Evolutionary conservation across 2,888 invertebrate genomes (phyloP), one percentile per base, ranked within the genome.

Genomic region (Eupithecia exiguata): DNA sequence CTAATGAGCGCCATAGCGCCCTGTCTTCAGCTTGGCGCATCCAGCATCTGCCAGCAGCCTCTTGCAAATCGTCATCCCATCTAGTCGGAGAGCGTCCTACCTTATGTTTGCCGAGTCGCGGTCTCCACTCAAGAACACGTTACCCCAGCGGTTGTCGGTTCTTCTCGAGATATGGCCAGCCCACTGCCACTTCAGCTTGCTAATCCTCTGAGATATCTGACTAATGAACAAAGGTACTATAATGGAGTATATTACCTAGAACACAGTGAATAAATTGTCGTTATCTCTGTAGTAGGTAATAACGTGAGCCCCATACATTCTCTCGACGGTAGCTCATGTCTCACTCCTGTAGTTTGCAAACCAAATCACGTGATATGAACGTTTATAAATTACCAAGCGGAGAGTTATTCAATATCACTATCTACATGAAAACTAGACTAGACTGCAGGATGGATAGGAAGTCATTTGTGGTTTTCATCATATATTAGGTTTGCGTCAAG

Each of bases 301-400:
- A 85, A 87, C 80, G 83, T 84, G 83, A 81, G 81, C 82, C 83
- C 83, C 87, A 86, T 86, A 87, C 85, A 86, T 87, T 85, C 78
- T 80, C 78, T 77, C 75, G 89, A 88, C 87, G 86, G 83, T 74
- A 78, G 83, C 83, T 86, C 88, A 84, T 89, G 88, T 85, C 87
- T 88, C 87, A 85, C 85, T 80, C n/a, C 77, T 58, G 81, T 80
- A 83, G 84, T 89, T 89, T 84, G 88, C 88, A 87, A 90, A 89
- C 88, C 89, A 89, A 91, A 90, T 90, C 88, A 88, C 84, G 86
- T 84, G 85, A 88, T 88, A 87, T 86, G 84, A 86, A 79, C 83
- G 84, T 83, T 84, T 83, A 84, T 84, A 83, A 84, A 85, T 84
- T 79, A 83, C 77, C 79, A 70, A 72, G 36, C 10, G n/a, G 65